Percentiles rank a stretch among this genome's conserved stretches.
Evolutionary conservation across 2,797 vertebrate genomes (phyloP).

Genomic region (Cyclopterus lumpus): DNA sequence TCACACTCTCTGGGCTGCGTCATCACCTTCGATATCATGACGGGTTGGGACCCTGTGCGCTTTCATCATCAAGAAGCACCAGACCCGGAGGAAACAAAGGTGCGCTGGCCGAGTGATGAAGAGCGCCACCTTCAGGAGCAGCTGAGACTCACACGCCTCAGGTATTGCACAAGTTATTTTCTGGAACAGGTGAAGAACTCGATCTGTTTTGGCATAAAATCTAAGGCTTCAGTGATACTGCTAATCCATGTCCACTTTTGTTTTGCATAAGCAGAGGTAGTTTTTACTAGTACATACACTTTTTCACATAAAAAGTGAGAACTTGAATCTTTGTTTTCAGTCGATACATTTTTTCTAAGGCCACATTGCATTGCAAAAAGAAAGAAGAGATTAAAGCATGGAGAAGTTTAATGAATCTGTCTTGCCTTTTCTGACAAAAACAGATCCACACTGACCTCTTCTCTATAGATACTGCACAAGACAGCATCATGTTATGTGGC

Average conservation of each 20-base stretch:
- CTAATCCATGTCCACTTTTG: neutral
- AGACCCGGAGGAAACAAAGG: conserved; percentile 86
- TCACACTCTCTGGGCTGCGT: conserved; percentile 96
- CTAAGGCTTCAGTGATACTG: neutral
- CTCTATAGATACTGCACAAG: no score
- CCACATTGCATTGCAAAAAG: no score
- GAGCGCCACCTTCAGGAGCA: conserved; percentile 90
- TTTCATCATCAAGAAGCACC: conserved; percentile 89
- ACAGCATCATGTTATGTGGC: no score
- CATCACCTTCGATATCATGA: conserved; percentile 98
- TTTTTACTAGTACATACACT: neutral
- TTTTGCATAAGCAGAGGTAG: neutral
- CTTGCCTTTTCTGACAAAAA: no score
- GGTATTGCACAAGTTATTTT: conserved; percentile 76
- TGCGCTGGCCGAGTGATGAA: conserved; percentile 85
- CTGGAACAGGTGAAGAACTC: neutral
- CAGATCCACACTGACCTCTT: no score
- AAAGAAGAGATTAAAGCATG: no score
- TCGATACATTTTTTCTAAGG: neutral
- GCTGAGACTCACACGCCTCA: conserved; percentile 87
- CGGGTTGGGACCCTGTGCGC: conserved; percentile 93
- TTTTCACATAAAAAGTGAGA: neutral
- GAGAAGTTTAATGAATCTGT: no score
- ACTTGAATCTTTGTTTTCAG: neutral
- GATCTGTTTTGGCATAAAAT: neutral